phyloP scores from a whole-genome alignment of 2,113 vertebrate genomes.

The Alaudala cheleensis region DNA sequence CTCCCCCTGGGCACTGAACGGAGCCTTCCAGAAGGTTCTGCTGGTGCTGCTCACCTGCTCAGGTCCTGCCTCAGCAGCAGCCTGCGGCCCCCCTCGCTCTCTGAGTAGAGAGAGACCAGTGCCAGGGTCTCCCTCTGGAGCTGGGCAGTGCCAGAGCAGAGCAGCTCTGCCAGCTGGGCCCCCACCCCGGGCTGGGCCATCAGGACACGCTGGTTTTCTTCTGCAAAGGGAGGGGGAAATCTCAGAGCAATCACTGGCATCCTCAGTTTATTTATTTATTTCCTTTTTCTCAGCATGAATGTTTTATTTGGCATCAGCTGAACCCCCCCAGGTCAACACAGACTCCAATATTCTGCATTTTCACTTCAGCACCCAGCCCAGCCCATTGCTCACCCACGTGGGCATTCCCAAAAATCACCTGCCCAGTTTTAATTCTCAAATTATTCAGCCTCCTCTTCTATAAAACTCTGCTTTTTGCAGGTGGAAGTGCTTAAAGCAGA shows the following conservation, averaged over 20 bases:
- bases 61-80: constrained; percentile 76
- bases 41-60: constrained; percentile 64
- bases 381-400: background rate
- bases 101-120: constrained; percentile 74
- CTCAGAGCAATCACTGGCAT: rapidly evolving
- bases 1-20: background rate
- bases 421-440: background rate
- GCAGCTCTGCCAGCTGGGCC: constrained; percentile 70
- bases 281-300: too few species aligned
- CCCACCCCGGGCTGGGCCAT: constrained; percentile 59
- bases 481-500: background rate
- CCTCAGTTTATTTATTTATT: rapidly evolving
- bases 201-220: constrained; percentile 85
- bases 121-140: constrained; percentile 76
- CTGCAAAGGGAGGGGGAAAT: constrained; percentile 63
- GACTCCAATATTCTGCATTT: background rate
- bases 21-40: rapidly evolving
- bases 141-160: constrained; percentile 51
- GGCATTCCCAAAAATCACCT: background rate
- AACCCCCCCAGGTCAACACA: background rate
- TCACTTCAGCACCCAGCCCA: background rate
- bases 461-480: background rate
- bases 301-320: background rate
- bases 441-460: background rate
- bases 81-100: constrained; percentile 65